These are phyloP conservation scores for Bryconaethiops microstoma DNA, from an alignment of 2,797 vertebrate species.

Conservation along the genomic window DNA sequence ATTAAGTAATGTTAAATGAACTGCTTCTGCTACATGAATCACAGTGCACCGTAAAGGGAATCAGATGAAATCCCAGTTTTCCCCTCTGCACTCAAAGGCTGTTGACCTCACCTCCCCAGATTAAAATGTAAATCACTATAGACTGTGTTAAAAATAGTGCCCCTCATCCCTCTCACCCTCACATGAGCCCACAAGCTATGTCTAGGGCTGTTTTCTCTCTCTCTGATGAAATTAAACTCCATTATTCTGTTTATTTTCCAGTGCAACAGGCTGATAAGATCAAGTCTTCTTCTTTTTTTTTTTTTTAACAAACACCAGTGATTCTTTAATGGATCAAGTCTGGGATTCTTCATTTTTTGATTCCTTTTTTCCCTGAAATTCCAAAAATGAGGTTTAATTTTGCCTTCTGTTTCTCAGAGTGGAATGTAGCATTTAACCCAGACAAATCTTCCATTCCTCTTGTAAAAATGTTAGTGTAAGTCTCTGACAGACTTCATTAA, in stretches of 20 bases:
- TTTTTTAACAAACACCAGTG: slow-evolving; percentile 26
- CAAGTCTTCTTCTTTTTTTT: not conserved
- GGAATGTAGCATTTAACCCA: too few relatives aligned
- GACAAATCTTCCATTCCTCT: too few relatives aligned
- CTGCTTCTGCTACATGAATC: not conserved
- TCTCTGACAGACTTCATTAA: too few relatives aligned
- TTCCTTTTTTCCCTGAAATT: not conserved
- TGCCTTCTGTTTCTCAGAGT: too few relatives aligned
- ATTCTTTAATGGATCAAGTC: not conserved
- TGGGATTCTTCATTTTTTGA: not conserved
- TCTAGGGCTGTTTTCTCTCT: not conserved
- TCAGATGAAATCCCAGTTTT: not conserved
- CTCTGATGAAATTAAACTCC: not conserved
- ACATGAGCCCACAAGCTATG: not conserved
- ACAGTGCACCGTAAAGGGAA: not conserved
- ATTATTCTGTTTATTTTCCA: slow-evolving; percentile 23
- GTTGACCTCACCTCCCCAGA: slow-evolving; percentile 7
- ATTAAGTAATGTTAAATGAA: not conserved
- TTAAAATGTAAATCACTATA: slow-evolving; percentile 24
- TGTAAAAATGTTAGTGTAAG: too few relatives aligned
- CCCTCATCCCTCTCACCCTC: not conserved
- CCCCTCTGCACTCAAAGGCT: not conserved
- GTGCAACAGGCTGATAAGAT: slow-evolving; percentile 33
- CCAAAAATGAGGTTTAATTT: not conserved
- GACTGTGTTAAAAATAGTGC: not conserved